Evolutionary conservation across 2,113 vertebrate genomes (phyloP), one percentile per base, ranked within the genome.

Genomic region (Psilopsiagon aurifrons): DNA sequence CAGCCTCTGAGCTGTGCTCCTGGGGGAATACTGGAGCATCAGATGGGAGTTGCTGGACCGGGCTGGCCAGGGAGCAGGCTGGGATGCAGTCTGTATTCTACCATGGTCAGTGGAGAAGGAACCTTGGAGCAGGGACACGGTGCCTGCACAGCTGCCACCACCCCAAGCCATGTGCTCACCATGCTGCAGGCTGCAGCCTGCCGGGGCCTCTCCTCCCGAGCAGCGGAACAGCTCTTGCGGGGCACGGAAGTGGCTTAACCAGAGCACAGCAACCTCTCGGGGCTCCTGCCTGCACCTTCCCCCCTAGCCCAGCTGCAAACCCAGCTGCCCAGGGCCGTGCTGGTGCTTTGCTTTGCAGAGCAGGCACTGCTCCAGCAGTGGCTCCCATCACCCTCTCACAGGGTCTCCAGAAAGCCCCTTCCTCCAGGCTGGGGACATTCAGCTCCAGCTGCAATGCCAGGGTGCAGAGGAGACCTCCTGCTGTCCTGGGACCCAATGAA

Each of bases 151-250:
- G 52, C 75, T 29, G 39, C 28, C 60, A 7, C 9, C 0, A 3
- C 31, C 51, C 13, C 49, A 49, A 57, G 47, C 44, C 25, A 0
- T 0, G 17, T 0, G 1, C 8, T 39, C 52, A 1, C 20, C 17
- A 3, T 31, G 17, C 11, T 11, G 62, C 3, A 2, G 19, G 15
- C 33, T 59, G 33, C 57, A 59, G 57, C 57, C 20, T 59, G 57
- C 57, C 20, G 9, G 57, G 33, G 10, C 57, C 33, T 14, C 33
- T 59, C 20, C 57, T n/a, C 33, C 57, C 6, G 6, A 14, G 33
- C 57, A 15, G 57, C 33, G 9, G 55, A 6, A n/a, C 27, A 12
- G 57, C 3, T 1, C 1, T 1, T 3, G 2, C 0, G 1, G n/a
- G 68, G 62, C 64, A 63, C 20, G 11, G 92, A 94, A 89, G 91